Evolutionary conservation across 1,140 invertebrate genomes (phyloP), one percentile per base, ranked within the genome.

Genomic region (Metaphire vulgaris): DNA sequence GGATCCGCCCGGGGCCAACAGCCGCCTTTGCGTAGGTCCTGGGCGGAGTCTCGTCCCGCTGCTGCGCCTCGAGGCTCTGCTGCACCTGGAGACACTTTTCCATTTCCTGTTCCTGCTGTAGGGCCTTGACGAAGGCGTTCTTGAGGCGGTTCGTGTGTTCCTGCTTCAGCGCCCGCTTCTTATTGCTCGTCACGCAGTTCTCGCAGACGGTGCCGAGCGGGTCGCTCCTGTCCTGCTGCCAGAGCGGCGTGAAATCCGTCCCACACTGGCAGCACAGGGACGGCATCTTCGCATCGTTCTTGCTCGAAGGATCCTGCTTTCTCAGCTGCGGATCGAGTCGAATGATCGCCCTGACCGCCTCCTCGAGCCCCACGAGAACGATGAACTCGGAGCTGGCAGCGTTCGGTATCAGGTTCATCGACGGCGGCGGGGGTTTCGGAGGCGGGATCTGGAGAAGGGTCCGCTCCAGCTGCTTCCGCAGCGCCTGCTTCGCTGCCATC

Each of bases 371-470:
- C 12, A 99, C 90, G 77, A 99, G 86, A 85, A 96, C 97, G 71
- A 98, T 93, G 83, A 99, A 99, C 86, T 99, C 97, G 0, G 94
- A 94, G 85, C 97, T 98, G 80, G 92, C 94, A 0, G 96, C 94
- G 87, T 97, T 98, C 1, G 96, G 96, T 81, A 99, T 96, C 86
- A 99, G 99, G 88, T 97, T 95, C 94, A 99, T 97, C 86, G 99
- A 97, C 73, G 96, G 96, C 76, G 96, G 95, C 56, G 96, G 96
- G 2, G 95, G 95, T 85, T 98, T 98, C 1, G 96, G 96, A 33
- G 95, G 95, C 33, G 96, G 96, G 85, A 99, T 98, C 89, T 97
- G 94, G 30, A 98, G 87, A 34, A 98, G 86, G 15, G 96, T 97
- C 86, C 97, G 98, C 86, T 98, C 96, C n/a, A 98, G 87, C 82